Evolutionary conservation across 2,113 vertebrate species (phyloP).

Genomic region (Vidua macroura): DNA sequence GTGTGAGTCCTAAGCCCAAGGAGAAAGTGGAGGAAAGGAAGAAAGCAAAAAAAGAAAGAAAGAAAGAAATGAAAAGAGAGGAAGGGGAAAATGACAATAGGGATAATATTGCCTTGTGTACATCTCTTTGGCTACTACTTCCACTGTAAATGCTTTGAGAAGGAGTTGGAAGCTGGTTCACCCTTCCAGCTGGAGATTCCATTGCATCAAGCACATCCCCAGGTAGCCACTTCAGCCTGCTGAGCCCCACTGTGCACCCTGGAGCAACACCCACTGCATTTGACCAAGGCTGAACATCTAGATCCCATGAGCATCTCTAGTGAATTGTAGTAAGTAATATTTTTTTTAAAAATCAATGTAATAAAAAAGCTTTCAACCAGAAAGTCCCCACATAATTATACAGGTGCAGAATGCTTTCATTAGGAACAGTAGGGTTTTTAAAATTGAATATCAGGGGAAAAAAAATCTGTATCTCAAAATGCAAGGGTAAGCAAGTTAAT

Average conservation of each 20-base stretch:
- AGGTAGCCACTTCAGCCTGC: not conserved
- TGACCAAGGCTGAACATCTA: not conserved
- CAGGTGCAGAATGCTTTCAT: not conserved
- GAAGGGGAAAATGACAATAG: not conserved
- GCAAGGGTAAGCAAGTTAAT: not conserved
- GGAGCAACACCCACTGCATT: not conserved
- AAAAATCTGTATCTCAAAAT: not conserved
- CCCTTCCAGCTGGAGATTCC: not conserved
- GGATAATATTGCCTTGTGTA: not conserved
- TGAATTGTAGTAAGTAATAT: not conserved
- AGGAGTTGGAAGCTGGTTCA: not conserved
- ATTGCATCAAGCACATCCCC: not conserved
- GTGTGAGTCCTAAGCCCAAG: not conserved
- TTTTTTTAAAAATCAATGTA: not conserved
- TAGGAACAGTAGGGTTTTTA: not conserved
- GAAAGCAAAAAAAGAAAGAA: not conserved
- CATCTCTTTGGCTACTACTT: not conserved
- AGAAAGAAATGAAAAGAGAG: not conserved
- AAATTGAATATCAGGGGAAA: fast-evolving
- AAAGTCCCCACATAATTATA: not conserved
- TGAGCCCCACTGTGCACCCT: not conserved
- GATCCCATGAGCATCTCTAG: not conserved
- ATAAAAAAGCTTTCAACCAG: not conserved
- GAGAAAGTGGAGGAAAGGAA: not conserved
- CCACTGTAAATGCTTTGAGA: not conserved